These are phyloP conservation scores for Xiphias gladius DNA, from an alignment of 2,113 vertebrate genomes.

Conservation along the genomic window DNA sequence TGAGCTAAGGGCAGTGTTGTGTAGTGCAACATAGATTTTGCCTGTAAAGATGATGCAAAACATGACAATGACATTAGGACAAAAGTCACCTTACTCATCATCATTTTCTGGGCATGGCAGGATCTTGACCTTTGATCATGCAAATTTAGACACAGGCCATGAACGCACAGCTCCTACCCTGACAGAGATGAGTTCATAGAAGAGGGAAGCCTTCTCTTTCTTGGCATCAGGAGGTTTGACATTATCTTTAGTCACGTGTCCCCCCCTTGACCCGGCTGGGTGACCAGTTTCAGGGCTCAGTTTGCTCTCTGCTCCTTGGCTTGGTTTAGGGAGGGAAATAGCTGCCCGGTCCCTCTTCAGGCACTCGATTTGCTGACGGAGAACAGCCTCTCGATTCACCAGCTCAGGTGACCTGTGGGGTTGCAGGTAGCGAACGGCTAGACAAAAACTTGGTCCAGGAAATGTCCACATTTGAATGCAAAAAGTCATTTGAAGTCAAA, in stretches of 20 bases:
- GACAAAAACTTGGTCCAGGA: background rate
- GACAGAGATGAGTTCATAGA: conserved; percentile 85
- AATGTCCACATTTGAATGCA: background rate
- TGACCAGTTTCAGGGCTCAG: conserved; percentile 71
- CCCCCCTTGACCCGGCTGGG: conserved; percentile 66
- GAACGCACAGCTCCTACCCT: conserved; percentile 81
- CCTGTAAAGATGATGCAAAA: background rate
- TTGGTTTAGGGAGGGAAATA: conserved; percentile 80
- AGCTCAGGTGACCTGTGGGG: conserved; percentile 58
- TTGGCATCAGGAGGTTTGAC: conserved; percentile 63
- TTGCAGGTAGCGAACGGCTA: background rate
- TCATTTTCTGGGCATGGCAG: background rate
- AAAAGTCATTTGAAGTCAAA: background rate
- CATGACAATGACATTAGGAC: background rate
- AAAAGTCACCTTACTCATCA: background rate
- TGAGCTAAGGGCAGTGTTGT: background rate
- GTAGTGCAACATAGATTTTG: background rate
- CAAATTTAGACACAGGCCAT: background rate
- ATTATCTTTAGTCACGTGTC: conserved; percentile 49
- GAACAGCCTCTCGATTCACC: conserved; percentile 75
- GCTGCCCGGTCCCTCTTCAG: conserved; percentile 84
- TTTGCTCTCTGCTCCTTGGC: conserved; percentile 41
- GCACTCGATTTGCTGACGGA: conserved; percentile 79
- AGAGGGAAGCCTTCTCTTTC: conserved; percentile 84
- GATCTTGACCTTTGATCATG: background rate